Evolutionary conservation across 2,888 invertebrate genomes (phyloP), one percentile per base, ranked within the genome.

Genomic region (Amblyteles armatorius): DNA sequence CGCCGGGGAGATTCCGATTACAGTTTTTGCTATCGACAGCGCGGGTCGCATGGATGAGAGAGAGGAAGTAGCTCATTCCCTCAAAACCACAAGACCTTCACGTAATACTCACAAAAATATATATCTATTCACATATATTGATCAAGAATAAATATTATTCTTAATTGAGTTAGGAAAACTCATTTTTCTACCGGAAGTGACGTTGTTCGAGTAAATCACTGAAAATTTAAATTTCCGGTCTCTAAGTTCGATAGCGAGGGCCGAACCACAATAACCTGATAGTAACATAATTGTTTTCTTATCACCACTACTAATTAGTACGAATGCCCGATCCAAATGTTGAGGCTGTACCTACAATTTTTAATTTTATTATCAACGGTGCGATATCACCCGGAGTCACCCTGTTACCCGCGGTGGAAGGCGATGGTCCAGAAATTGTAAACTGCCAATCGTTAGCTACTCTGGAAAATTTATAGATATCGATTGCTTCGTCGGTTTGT

Each of bases 401-500:
- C 44, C 16, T 48, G 44, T 48, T 16, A 48, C 16, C 13, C 44
- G 44, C 44, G 44, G 44, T 3, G 16, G 16, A 48, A 3, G 44
- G 44, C 44, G 44, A 4, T 48, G 44, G 22, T 13, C 5, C 57
- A 57, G 57, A 57, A 26, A 57, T 65, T n/a, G n/a, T 48, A 33
- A 50, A 11, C 33, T 63, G 19, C 50, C 29, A 65, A 50, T 50
- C 29, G 33, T 26, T 22, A 13, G 22, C 11, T 7, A 26, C 72
- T n/a, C 6, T 7, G 29, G 44, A 5, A 7, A 63, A 33, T 19
- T 13, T n/a, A 29, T 33, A 22, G 16, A 33, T 76, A 65, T 33
- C 48, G 48, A 76, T 76, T 52, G 65, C 33, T 63, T 65, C 29
- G 63, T 65, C 76, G 50, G 65, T 50, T 76, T 36, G 65, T 33